phyloP scores from a whole-genome alignment of 2,888 invertebrate genomes.

The Tupiocoris notatus region DNA sequence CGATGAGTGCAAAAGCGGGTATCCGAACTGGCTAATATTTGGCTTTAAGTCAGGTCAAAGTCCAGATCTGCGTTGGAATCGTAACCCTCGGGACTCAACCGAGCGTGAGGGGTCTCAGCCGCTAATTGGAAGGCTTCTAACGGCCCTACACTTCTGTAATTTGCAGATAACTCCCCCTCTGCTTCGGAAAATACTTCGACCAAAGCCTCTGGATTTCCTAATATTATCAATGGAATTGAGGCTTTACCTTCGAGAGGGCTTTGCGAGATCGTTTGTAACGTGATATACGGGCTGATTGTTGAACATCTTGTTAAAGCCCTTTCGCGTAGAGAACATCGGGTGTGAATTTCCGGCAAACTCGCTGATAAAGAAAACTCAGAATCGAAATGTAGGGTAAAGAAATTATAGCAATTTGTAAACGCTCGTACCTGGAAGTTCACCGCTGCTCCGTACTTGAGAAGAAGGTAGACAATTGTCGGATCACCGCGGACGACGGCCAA shows the following conservation, averaged over 20 bases:
- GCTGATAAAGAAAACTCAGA: no score
- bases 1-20: no score
- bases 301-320: no score
- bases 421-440: slow-evolving; percentile 54
- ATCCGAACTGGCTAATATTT: not conserved
- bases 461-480: slow-evolving; percentile 57
- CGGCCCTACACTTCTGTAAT: not conserved
- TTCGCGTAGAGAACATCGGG: no score
- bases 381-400: no score
- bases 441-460: slow-evolving; percentile 60
- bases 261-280: not conserved
- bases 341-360: no score
- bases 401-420: no score
- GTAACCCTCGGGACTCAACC: not conserved
- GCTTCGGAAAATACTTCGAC: not conserved
- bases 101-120: not conserved
- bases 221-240: not conserved
- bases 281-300: not conserved
- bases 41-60: not conserved
- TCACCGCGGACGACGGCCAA: slow-evolving; percentile 59
- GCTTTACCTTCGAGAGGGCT: not conserved
- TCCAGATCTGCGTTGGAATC: not conserved
- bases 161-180: not conserved
- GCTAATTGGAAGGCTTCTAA: not conserved
- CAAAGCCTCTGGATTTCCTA: not conserved